phyloP scores from a whole-genome alignment of 2,888 invertebrate genomes.

The Agriopis aurantiaria region DNA sequence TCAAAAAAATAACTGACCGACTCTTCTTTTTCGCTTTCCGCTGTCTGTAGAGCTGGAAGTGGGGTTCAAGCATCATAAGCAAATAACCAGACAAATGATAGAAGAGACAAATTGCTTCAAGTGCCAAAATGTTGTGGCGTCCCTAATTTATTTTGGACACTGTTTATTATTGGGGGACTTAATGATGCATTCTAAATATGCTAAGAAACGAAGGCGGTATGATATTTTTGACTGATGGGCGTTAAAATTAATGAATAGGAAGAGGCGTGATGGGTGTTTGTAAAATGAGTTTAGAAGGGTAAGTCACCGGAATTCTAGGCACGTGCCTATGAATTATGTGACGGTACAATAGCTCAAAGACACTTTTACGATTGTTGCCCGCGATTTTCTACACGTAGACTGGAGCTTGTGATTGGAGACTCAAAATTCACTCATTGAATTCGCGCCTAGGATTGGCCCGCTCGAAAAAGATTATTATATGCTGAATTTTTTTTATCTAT shows the following conservation, averaged over 20 bases:
- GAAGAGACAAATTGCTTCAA: constrained; percentile 70
- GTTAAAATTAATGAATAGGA: constrained; percentile 21
- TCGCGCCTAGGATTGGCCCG: too few species aligned
- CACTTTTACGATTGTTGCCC: too few species aligned
- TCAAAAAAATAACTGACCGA: too few species aligned
- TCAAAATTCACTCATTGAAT: too few species aligned
- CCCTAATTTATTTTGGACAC: constrained; percentile 54
- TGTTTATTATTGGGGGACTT: constrained; percentile 34
- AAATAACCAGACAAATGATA: constrained; percentile 74
- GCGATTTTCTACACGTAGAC: too few species aligned
- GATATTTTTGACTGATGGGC: constrained; percentile 21
- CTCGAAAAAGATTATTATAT: too few species aligned
- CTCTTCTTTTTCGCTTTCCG: constrained; percentile 21
- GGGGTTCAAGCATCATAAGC: constrained; percentile 48
- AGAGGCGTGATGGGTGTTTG: constrained; percentile 2
- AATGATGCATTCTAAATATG: constrained; percentile 37
- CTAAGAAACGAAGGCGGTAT: not conserved
- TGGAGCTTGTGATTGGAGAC: too few species aligned
- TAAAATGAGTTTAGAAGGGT: constrained; percentile 12
- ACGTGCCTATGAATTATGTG: not conserved
- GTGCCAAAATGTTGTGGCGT: constrained; percentile 59
- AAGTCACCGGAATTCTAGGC: not conserved
- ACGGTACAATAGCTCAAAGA: too few species aligned
- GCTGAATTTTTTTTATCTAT: too few species aligned
- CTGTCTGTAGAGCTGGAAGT: constrained; percentile 12